phyloP scores from a whole-genome alignment of 1,140 invertebrate genomes.

The Diachasma alloeum region DNA sequence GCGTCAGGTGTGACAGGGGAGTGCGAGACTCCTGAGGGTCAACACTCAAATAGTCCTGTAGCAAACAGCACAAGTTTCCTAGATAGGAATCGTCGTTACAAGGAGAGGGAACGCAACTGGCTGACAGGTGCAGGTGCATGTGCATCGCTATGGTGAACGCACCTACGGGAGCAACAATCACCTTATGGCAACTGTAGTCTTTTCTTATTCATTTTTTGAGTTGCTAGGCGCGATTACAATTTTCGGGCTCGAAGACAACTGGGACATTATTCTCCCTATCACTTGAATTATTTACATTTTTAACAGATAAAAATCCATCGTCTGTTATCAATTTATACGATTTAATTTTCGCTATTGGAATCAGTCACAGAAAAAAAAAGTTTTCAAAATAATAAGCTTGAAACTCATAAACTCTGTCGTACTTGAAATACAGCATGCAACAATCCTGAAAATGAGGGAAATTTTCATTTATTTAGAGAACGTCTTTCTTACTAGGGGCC shows the following conservation, averaged over 20 bases:
- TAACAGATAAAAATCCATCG: too few species aligned
- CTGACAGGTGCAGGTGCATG: constrained; percentile 14
- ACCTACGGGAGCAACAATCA: neutral
- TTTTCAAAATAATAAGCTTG: too few species aligned
- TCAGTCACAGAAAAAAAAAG: too few species aligned
- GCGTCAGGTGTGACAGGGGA: constrained; percentile 14
- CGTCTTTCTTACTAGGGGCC: too few species aligned
- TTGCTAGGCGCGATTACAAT: neutral
- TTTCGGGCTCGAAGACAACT: neutral
- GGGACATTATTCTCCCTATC: neutral
- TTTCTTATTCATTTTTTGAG: constrained; percentile 1
- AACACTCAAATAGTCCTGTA: neutral
- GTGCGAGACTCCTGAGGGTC: neutral
- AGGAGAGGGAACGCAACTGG: constrained; percentile 13
- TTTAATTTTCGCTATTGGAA: too few species aligned
- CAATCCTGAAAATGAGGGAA: too few species aligned
- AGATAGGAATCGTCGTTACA: constrained; percentile 17
- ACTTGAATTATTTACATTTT: neutral
- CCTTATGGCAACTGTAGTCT: neutral
- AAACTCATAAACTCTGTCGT: too few species aligned
- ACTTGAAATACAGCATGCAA: too few species aligned
- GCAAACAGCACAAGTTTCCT: neutral
- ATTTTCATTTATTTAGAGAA: too few species aligned
- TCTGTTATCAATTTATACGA: too few species aligned
- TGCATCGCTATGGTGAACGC: constrained; percentile 1